These are phyloP conservation scores for Monomorium pharaonis DNA, from an alignment of 1,140 invertebrate genomes.

Conservation along the genomic window DNA sequence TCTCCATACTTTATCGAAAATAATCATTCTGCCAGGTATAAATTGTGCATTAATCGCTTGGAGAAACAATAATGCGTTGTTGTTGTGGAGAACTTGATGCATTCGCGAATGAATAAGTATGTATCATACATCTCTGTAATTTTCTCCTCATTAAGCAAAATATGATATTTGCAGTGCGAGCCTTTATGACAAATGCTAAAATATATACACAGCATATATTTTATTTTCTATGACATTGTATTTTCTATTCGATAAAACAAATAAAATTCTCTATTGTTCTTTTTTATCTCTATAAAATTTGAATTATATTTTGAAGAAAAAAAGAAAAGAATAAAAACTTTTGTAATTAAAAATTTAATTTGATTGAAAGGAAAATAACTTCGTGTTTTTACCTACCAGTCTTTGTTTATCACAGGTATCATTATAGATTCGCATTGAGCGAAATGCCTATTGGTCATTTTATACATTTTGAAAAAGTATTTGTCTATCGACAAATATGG, in stretches of 20 bases:
- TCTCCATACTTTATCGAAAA: not conserved
- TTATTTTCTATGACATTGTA: too few species aligned
- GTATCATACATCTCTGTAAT: not conserved
- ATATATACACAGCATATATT: not conserved
- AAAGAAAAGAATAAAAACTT: too few species aligned
- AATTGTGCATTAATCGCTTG: not conserved
- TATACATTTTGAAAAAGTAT: too few species aligned
- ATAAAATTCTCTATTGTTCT: too few species aligned
- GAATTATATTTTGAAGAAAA: too few species aligned
- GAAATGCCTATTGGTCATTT: too few species aligned
- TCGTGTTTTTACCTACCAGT: not conserved
- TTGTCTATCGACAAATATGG: not conserved
- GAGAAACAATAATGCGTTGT: not conserved
- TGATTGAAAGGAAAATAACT: too few species aligned
- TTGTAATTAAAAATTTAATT: too few species aligned
- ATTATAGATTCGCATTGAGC: too few species aligned
- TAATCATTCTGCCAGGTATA: not conserved
- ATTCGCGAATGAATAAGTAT: not conserved
- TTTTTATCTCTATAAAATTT: too few species aligned
- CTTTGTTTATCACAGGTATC: not conserved
- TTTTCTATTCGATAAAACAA: too few species aligned
- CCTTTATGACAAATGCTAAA: not conserved
- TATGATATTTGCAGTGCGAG: not conserved
- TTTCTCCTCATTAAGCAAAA: not conserved
- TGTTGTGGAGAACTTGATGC: not conserved